Base-by-base conservation (phyloP, 2,797 vertebrate species). In the Echeneis naucrates region DNA sequence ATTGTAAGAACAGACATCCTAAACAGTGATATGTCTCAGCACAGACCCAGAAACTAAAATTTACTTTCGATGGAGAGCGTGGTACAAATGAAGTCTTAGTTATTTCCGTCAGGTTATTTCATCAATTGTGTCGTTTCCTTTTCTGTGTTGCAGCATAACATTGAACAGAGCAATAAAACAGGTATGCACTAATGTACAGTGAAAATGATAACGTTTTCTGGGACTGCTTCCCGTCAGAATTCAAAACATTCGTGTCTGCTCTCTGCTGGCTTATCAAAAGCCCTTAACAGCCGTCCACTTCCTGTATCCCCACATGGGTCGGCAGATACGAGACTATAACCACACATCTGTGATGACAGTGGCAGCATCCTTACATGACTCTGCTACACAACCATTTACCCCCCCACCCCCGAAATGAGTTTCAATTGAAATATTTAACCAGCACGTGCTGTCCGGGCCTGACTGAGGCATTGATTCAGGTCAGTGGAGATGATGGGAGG, bases 401-500 rank as follows among this genome's bases (percentile, higher is more conserved):
- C 48, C 72, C 73, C 48, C 55, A n/a, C n/a, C 45, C 72, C 73
- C 24, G 2, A 53, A 57, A 54, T 69, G 59, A 40, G 70, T 77
- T 72, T 67, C 70, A 67, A 74, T 72, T 80, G 54, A 88, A 85
- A 91, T 87, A 86, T 89, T 85, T 77, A 85, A 85, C 86, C 21
- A 8, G 86, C 80, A 80, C n/a, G 73, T 12, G 38, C 75, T 62
- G 80, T 26, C 65, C 62, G 78, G 69, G 77, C 44, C 78, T 69
- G 76, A 64, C 68, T 81, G 84, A 83, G 77, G 73, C 79, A 86
- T 77, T 72, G 83, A 91, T 91, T 82, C 88, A 89, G 92, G 88
- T 93, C 92, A 92, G 85, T 80, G 87, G 88, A 90, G 84, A 91
- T 89, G 84, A 87, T 80, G 77, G 87, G 68, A 72, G 62, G 82